Percentiles rank a stretch among this genome's conserved stretches.
These are phyloP conservation scores for Neoniphon sammara DNA, from an alignment of 2,797 vertebrate genomes.

Conservation along the genomic window DNA sequence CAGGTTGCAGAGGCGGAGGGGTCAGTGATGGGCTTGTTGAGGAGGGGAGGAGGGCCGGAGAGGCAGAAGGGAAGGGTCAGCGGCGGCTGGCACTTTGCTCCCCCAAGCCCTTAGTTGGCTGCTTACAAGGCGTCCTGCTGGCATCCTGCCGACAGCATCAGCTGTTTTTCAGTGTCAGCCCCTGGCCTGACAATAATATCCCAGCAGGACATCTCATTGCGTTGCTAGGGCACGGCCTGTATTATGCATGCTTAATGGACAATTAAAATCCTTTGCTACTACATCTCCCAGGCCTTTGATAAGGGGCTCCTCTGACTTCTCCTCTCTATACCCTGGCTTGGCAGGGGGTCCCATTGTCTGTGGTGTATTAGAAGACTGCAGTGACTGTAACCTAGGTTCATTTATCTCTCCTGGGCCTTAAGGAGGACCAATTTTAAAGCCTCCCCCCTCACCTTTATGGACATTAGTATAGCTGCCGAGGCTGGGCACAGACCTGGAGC, in stretches of 20 bases:
- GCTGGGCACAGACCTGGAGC: conserved; percentile 81
- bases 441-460: conserved; percentile 82
- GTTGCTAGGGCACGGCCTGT: conserved; percentile 93
- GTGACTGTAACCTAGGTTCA: conserved; percentile 91
- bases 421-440: conserved; percentile 82
- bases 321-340: conserved; percentile 84
- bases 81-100: conserved; percentile 73
- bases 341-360: conserved; percentile 90
- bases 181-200: conserved; percentile 88
- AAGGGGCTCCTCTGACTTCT: conserved; percentile 86
- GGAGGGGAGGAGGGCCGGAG: conserved; percentile 23
- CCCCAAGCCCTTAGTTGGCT: conserved; percentile 80
- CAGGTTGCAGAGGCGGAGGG: conserved; percentile 80
- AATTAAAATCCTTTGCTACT: conserved; percentile 94
- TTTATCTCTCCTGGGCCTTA: conserved; percentile 88
- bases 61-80: conserved; percentile 56
- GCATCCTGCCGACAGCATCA: conserved; percentile 92
- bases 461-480: conserved; percentile 70
- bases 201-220: conserved; percentile 86
- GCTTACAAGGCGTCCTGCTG: conserved; percentile 94
- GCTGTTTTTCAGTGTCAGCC: conserved; percentile 95
- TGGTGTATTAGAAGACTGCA: conserved; percentile 90
- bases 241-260: conserved; percentile 99
- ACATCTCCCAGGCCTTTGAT: conserved; percentile 90
- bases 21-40: conserved; percentile 56